Evolutionary conservation across 2,888 invertebrate genomes (phyloP).

Genomic region (Melipona bicolor): DNA sequence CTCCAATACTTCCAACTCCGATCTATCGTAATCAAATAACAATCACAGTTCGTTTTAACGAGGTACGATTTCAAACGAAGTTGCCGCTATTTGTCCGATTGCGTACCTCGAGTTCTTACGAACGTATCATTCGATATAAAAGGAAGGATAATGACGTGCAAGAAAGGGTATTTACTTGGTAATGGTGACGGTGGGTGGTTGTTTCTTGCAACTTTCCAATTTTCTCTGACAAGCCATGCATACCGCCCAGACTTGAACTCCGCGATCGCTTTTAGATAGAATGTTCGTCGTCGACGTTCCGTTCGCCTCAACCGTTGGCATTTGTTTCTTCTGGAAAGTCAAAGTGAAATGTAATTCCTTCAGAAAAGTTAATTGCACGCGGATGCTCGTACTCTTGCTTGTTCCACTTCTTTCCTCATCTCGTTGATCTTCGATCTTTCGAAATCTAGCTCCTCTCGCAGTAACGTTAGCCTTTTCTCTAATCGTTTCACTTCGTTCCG

Average conservation of each 20-base stretch:
- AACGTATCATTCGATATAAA: background rate
- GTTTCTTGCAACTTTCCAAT: conserved; percentile 63
- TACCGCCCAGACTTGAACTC: conserved; percentile 67
- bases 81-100: background rate
- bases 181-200: conserved; percentile 71
- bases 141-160: background rate
- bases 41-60: background rate
- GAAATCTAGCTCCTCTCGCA: conserved; percentile 38
- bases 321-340: conserved; percentile 35
- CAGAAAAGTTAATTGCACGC: too few species aligned
- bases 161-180: conserved; percentile 68
- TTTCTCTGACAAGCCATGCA: conserved; percentile 73
- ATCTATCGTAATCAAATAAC: conserved; percentile 62
- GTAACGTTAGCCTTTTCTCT: conserved; percentile 26
- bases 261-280: conserved; percentile 52
- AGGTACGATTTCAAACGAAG: background rate
- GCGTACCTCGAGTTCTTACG: background rate
- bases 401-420: conserved; percentile 6
- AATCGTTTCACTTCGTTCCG: conserved; percentile 44
- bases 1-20: conserved; percentile 77
- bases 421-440: conserved; percentile 41
- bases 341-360: background rate
- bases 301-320: conserved; percentile 19
- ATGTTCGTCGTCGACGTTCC: conserved; percentile 64
- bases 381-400: conserved; percentile 14